These are phyloP conservation scores for Onthophagus sagittarius DNA, from an alignment of 2,888 invertebrate genomes.

Conservation along the genomic window DNA sequence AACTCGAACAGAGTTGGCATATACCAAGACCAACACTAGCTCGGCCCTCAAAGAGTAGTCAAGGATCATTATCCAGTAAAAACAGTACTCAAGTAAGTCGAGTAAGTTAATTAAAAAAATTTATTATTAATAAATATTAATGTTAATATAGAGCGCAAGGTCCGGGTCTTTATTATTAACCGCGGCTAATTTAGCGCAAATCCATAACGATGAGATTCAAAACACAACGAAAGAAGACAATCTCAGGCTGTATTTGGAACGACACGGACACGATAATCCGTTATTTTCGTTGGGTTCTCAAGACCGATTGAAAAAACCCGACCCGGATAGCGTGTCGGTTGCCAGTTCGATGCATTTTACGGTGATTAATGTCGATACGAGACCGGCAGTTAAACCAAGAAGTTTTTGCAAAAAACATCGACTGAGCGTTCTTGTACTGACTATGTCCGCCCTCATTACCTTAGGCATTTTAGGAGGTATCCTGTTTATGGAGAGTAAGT, in stretches of 20 bases:
- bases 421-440: constrained; percentile 75
- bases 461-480: constrained; percentile 77
- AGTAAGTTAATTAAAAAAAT: background rate
- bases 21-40: constrained; percentile 77
- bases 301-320: constrained; percentile 34
- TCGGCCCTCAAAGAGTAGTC: constrained; percentile 60
- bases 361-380: constrained; percentile 68
- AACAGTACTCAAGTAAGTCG: constrained; percentile 73
- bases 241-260: constrained; percentile 44
- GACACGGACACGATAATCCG: constrained; percentile 34
- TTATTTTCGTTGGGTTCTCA: constrained; percentile 23
- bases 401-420: constrained; percentile 75
- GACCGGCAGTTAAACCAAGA: constrained; percentile 53
- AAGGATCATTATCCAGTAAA: constrained; percentile 69
- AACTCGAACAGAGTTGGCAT: constrained; percentile 64
- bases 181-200: constrained; percentile 64
- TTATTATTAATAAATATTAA: constrained; percentile 3
- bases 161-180: constrained; percentile 76
- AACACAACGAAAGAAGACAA: constrained; percentile 35
- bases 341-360: constrained; percentile 87
- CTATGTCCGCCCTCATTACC: constrained; percentile 78
- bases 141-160: constrained; percentile 64
- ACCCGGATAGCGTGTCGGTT: constrained; percentile 66
- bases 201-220: constrained; percentile 35
- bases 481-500: constrained; percentile 82